Evolutionary conservation across 2,797 vertebrate genomes (phyloP).

Genomic region (Ctenopoma multispine): DNA sequence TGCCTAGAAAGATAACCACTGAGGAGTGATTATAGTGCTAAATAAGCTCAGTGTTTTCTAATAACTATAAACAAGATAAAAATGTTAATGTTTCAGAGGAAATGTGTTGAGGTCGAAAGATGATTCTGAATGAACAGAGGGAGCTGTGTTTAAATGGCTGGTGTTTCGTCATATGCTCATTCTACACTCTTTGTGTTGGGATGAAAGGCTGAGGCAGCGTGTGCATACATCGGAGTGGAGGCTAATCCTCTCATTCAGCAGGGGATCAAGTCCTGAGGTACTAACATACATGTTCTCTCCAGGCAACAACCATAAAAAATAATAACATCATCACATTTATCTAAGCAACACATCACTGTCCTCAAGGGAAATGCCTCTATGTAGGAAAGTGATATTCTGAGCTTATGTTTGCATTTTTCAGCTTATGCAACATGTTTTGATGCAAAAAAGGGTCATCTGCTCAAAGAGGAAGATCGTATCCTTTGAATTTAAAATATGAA

Average conservation of each 20-base stretch:
- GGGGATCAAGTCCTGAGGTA: slow-evolving; percentile 72
- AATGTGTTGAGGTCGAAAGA: slow-evolving; percentile 6
- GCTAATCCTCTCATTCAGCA: slow-evolving; percentile 77
- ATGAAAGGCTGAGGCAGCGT: slow-evolving; percentile 61
- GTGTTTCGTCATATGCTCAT: slow-evolving; percentile 31
- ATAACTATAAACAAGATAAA: background rate
- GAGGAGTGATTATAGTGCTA: too few relatives aligned
- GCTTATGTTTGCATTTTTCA: background rate
- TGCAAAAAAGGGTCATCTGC: background rate
- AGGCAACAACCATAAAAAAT: slow-evolving; percentile 31
- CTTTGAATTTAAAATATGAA: background rate
- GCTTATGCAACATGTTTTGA: background rate
- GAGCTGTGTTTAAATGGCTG: slow-evolving; percentile 5
- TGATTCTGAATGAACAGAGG: slow-evolving; percentile 9
- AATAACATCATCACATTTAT: slow-evolving; percentile 31
- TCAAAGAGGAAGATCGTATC: background rate
- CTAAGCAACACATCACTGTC: background rate
- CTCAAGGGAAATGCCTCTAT: background rate
- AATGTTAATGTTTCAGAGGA: slow-evolving; percentile 30
- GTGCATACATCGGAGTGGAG: slow-evolving; percentile 62
- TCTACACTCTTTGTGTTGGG: slow-evolving; percentile 61
- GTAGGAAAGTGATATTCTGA: background rate
- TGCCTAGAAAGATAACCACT: background rate
- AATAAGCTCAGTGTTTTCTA: background rate
- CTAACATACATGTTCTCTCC: slow-evolving; percentile 60